These are phyloP conservation scores for Pyrgus malvae DNA, from an alignment of 2,888 invertebrate genomes.

Conservation along the genomic window DNA sequence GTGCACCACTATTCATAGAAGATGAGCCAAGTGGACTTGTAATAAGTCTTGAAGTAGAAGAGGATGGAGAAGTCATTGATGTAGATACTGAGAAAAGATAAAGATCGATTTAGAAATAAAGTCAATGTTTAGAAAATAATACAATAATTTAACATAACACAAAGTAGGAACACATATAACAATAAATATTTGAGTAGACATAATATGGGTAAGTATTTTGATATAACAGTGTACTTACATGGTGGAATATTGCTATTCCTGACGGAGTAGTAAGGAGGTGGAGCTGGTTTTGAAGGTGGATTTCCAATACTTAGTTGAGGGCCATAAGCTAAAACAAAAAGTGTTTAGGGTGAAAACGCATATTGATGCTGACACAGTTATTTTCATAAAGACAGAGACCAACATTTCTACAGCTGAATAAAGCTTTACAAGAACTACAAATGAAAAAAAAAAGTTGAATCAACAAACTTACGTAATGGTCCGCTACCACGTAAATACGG, in stretches of 20 bases:
- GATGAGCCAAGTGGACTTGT: constrained; percentile 62
- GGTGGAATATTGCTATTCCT: constrained; percentile 57
- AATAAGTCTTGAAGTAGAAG: constrained; percentile 60
- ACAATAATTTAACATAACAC: not conserved
- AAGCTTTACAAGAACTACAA: too few relatives aligned
- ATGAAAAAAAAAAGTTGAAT: too few relatives aligned
- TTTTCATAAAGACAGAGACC: too few relatives aligned
- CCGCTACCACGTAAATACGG: constrained; percentile 91
- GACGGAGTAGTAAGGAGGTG: constrained; percentile 86
- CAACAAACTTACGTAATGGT: constrained; percentile 69
- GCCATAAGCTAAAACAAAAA: constrained; percentile 52
- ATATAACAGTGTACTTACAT: constrained; percentile 43
- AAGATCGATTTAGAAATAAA: not conserved
- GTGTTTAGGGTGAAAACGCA: too few relatives aligned
- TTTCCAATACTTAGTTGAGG: constrained; percentile 80
- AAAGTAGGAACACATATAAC: too few relatives aligned
- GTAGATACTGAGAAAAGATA: constrained; percentile 38
- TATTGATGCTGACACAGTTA: too few relatives aligned
- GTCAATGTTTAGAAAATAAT: not conserved
- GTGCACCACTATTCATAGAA: constrained; percentile 59
- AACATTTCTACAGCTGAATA: too few relatives aligned
- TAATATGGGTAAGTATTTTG: not conserved
- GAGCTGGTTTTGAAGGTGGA: constrained; percentile 88
- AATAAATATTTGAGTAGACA: too few relatives aligned
- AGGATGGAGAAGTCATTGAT: constrained; percentile 58